phyloP scores from a whole-genome alignment of 1,140 invertebrate genomes.

The Drosophila miranda region DNA sequence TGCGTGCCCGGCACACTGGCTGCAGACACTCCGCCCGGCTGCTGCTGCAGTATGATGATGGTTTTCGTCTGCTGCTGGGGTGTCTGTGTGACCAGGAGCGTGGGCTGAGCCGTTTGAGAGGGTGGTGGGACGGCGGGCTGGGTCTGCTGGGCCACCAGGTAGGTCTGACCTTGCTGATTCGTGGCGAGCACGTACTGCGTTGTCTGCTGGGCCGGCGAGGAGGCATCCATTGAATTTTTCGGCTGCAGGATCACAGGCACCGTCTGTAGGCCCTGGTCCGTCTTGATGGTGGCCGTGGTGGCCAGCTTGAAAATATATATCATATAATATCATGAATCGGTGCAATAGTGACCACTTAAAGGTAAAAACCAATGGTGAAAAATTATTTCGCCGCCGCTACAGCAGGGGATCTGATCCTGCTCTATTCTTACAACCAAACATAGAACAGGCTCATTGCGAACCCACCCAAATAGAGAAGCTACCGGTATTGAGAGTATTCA shows the following conservation, averaged over 20 bases:
- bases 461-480: no score
- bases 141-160: conserved; percentile 84
- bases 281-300: conserved; percentile 81
- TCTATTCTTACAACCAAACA: no score
- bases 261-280: conserved; percentile 82
- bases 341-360: no score
- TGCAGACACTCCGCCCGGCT: conserved; percentile 81
- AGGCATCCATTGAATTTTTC: conserved; percentile 70
- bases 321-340: no score
- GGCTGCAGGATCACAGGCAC: conserved; percentile 83
- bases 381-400: no score
- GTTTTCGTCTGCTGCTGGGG: conserved; percentile 85
- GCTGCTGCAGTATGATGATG: conserved; percentile 88
- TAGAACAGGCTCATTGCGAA: no score
- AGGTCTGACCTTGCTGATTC: conserved; percentile 83
- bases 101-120: conserved; percentile 46
- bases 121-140: conserved; percentile 64
- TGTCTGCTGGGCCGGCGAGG: conserved; percentile 49
- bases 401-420: no score
- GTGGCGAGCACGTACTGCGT: conserved; percentile 79
- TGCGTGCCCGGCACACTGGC: conserved; percentile 76
- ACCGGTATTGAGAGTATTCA: no score
- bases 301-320: conserved; percentile 45
- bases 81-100: conserved; percentile 78
- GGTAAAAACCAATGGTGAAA: no score